A percentile compares a stretch with the other conserved stretches of the same genome.
phyloP scores from a whole-genome alignment of 2,113 vertebrate species.

The Chaetodon auriga region DNA sequence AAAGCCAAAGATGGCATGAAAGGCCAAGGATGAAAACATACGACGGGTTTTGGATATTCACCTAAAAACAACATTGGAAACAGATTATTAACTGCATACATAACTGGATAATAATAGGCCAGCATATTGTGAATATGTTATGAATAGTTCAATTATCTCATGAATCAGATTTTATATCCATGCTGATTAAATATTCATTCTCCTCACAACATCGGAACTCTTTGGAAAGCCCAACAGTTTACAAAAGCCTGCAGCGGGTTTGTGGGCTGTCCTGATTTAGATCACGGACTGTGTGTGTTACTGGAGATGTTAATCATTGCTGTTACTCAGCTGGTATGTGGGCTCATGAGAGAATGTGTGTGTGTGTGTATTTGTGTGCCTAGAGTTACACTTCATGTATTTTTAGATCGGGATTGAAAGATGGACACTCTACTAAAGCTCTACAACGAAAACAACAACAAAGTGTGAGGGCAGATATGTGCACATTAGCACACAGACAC shows the following conservation, averaged over 20 bases:
- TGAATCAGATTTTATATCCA: not conserved
- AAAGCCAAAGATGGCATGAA: constrained; percentile 18
- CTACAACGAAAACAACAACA: constrained; percentile 49
- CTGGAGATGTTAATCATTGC: constrained; percentile 62
- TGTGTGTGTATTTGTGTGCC: not conserved
- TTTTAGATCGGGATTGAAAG: constrained; percentile 65
- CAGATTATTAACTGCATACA: not conserved
- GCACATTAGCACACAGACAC: not conserved
- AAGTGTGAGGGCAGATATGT: constrained; percentile 5
- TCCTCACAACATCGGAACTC: constrained; percentile 29
- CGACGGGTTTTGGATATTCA: not conserved
- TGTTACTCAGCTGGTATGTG: constrained; percentile 45
- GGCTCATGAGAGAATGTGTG: not conserved
- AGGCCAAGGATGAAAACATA: not conserved
- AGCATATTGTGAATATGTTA: not conserved
- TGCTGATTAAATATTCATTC: not conserved
- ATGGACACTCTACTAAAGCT: constrained; percentile 21
- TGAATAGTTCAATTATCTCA: not conserved
- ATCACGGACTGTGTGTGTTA: constrained; percentile 45
- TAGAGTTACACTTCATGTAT: constrained; percentile 63
- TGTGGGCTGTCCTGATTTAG: constrained; percentile 46
- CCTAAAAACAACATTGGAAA: not conserved
- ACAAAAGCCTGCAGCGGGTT: not conserved
- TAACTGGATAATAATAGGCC: not conserved
- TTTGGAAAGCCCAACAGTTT: not conserved